Evolutionary conservation across 2,113 vertebrate species (phyloP), one percentile per base, ranked within the genome.

Genomic region (Abramis brama): DNA sequence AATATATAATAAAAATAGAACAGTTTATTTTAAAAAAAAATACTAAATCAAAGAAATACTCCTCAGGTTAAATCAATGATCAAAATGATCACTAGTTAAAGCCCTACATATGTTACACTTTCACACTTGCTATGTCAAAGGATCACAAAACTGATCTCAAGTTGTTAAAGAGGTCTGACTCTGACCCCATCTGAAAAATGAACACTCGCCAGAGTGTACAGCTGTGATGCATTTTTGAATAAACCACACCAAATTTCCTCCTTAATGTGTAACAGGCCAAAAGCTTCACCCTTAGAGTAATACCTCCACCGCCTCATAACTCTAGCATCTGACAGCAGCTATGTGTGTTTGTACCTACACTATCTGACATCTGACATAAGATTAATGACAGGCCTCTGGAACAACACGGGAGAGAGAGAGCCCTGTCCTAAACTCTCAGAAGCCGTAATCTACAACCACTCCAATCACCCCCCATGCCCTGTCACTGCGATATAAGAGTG

Each of bases 331-430:
- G 87, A 90, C 89, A 92, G 92, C 90, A 89, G 90, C 90, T 91
- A 87, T 89, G 90, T 93, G 91, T 92, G 86, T 89, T 89, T 85
- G 89, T 91, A 93, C 91, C 92, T 91, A 88, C 89, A 73, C 87
- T 85, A 91, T 92, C 91, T 91, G 91, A 93, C 92, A 92, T 91
- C 88, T 91, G 90, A 92, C 91, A 91, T 89, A 88, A 91, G 82
- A 74, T 89, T 91, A 90, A 93, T 92, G 89, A 81, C 71, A 55
- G 11, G 88, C 84, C 89, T 86, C 60, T 70, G 83, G 81, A 71
- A 87, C 77, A 87, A 91, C 87, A 87, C 86, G 1, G 55, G 33
- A 50, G 23, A 80, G 60, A 76, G 52, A 83, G 27, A 57, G 66
- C 2, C 47, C 17, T 71, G 75, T 85, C 73, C 60, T 55, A 77